Evolutionary conservation across 2,797 vertebrate genomes (phyloP).

Genomic region (Petrocephalus sullivani): DNA sequence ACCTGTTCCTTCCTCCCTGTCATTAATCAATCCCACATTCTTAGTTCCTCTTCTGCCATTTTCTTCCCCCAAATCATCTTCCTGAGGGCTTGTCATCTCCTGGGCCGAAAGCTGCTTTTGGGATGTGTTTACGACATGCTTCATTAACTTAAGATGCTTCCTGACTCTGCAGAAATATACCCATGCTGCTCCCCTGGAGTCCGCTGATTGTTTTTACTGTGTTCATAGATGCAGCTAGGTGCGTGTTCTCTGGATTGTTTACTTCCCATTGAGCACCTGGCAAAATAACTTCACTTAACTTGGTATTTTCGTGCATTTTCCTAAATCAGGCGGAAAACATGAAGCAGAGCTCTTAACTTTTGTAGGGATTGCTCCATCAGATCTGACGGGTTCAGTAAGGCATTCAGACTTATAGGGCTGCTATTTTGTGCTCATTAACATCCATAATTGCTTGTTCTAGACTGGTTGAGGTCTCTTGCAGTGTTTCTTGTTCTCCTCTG

Average conservation of each 20-base stretch:
- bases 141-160: not conserved
- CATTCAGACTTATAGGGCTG: not conserved
- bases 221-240: not conserved
- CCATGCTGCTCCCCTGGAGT: not conserved
- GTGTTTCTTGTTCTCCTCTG: not conserved
- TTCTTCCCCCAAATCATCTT: not conserved
- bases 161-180: not conserved
- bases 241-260: not conserved
- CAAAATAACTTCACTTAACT: not conserved
- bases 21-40: not conserved
- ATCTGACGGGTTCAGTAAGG: not conserved
- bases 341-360: not conserved
- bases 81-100: not conserved
- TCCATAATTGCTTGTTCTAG: not conserved
- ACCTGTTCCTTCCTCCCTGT: not conserved
- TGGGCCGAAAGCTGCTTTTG: not conserved
- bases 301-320: not conserved
- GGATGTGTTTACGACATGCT: not conserved
- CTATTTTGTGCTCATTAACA: not conserved
- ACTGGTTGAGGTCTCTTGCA: not conserved
- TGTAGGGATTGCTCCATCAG: not conserved
- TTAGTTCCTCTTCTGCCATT: not conserved
- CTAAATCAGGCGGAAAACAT: not conserved
- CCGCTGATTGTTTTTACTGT: not conserved
- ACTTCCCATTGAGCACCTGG: not conserved